These are phyloP conservation scores for Drosophila siamana DNA, from an alignment of 2,888 invertebrate species.

Conservation along the genomic window DNA sequence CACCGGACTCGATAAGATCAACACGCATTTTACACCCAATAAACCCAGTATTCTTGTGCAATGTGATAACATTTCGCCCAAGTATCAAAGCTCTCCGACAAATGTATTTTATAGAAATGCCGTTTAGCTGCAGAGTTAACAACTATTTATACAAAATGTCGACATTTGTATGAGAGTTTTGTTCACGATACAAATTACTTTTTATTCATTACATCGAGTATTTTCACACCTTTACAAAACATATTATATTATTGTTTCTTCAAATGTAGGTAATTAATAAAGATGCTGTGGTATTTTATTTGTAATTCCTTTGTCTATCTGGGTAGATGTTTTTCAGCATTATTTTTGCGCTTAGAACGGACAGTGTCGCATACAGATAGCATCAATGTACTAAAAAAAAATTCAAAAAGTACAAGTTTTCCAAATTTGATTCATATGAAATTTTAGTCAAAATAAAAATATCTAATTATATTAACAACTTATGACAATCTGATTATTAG, in stretches of 20 bases:
- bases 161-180: neutral
- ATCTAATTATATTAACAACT: neutral
- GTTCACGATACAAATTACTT: neutral
- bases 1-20: neutral
- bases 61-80: neutral
- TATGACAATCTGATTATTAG: neutral
- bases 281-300: too few relatives aligned
- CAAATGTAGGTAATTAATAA: too few relatives aligned
- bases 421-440: neutral
- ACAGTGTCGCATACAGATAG: too few relatives aligned
- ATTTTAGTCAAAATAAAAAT: constrained; percentile 6
- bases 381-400: neutral
- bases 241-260: too few relatives aligned
- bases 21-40: neutral
- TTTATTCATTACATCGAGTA: too few relatives aligned
- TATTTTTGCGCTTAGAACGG: too few relatives aligned
- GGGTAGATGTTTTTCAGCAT: too few relatives aligned
- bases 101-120: neutral
- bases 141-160: neutral
- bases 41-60: neutral
- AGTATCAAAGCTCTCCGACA: neutral
- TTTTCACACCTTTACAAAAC: too few relatives aligned
- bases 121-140: neutral
- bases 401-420: neutral
- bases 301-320: too few relatives aligned